Evolutionary conservation across 2,797 vertebrate species (phyloP), one percentile per base, ranked within the genome.

Genomic region (Intellagama lesueurii): DNA sequence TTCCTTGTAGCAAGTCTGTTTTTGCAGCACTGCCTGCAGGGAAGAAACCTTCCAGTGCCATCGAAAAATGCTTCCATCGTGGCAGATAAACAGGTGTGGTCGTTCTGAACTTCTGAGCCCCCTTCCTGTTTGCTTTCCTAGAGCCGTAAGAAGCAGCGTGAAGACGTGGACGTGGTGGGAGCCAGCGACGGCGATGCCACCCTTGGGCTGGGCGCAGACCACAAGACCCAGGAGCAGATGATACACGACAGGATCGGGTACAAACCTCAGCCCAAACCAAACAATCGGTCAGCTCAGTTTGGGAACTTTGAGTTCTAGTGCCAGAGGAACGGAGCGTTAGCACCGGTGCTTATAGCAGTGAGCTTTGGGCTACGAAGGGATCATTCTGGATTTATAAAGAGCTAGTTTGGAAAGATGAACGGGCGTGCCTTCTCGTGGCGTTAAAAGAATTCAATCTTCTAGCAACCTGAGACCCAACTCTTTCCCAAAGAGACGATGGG

Each of bases 201-300:
- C 3, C 90, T 97, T 1, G 96, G 97, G 1, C 95, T 97, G 86
- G 96, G 96, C 78, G 90, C 90, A 0, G 98, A 99, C 0, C 97
- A 97, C 73, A 98, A 97, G 94, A 97, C 96, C 17, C 96, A 98
- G 93, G 97, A 98, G 91, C 98, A 99, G 94, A 97, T 98, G 86
- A 98, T 99, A 86, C 98, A 98, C 3, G 99, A 99, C 87, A 97
- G 99, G 76, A 99, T 99, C 35, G 99, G 99, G 69, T 99, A 98
- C 96, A 99, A 99, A 89, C 98, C 98, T 0, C 98, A 99, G 94
- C 98, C 98, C 64, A 99, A 99, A 94, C 97, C 98, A 0, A 98
- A 97, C 70, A 98, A 97, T 9, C 97, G 98, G 86, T 97, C 98
- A 0, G 98, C 98, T 0, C 96, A 99, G 35, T 99, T 99, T 94